Evolutionary conservation across 2,113 vertebrate species (phyloP).

Genomic region (Dromas ardeola): DNA sequence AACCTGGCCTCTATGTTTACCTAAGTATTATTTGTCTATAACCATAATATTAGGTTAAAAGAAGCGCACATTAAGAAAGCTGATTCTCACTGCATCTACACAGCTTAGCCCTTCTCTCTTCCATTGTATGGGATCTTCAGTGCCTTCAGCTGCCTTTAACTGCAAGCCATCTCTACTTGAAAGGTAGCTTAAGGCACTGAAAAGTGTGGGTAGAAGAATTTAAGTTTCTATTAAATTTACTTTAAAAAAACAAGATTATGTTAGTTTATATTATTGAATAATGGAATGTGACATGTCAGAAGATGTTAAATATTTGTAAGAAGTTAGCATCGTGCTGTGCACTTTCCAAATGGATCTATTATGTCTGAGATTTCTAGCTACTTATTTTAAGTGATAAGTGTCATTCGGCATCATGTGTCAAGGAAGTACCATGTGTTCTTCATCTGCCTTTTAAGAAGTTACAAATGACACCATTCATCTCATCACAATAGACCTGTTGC

Average conservation of each 20-base stretch:
- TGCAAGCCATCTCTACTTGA: not conserved
- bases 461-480: slow-evolving; percentile 50
- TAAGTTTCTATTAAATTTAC: not conserved
- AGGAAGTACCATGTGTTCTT: slow-evolving; percentile 31
- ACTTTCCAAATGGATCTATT: slow-evolving; percentile 49
- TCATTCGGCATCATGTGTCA: slow-evolving; percentile 35
- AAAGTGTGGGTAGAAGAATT: not conserved
- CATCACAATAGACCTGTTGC: slow-evolving; percentile 45
- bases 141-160: not conserved
- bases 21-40: not conserved
- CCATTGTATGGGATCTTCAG: not conserved
- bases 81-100: not conserved
- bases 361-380: slow-evolving; percentile 17
- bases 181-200: not conserved
- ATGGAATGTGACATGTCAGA: not conserved
- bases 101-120: not conserved
- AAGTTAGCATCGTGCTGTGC: not conserved
- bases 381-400: slow-evolving; percentile 44
- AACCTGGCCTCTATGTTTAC: not conserved
- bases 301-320: slow-evolving; percentile 50
- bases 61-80: not conserved
- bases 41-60: not conserved
- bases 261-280: slow-evolving; percentile 21
- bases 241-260: not conserved
- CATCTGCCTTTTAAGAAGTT: slow-evolving; percentile 56